Percentiles rank a stretch among this genome's conserved stretches.
These are phyloP conservation scores for Psylliodes chrysocephalus DNA, from an alignment of 2,888 invertebrate species.

Conservation along the genomic window DNA sequence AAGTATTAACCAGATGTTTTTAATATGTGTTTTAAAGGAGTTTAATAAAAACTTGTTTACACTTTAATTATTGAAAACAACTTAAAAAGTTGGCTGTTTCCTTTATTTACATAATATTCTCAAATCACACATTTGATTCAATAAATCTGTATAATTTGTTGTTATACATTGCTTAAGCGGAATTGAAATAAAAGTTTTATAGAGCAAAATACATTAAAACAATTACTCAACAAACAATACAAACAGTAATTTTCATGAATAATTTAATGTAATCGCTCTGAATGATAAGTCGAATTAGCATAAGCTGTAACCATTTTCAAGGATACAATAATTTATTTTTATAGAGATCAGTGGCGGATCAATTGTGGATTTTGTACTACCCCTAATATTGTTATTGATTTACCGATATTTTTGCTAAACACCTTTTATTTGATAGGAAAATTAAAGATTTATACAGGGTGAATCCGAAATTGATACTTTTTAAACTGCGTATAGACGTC, in stretches of 20 bases:
- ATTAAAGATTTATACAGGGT: too few relatives aligned
- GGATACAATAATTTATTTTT: slow-evolving; percentile 30
- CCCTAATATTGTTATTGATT: too few relatives aligned
- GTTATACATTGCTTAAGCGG: too few relatives aligned
- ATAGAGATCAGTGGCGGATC: slow-evolving; percentile 12
- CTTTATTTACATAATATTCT: not conserved
- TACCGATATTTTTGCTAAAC: too few relatives aligned
- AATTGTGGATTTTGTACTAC: not conserved
- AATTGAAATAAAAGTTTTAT: not conserved
- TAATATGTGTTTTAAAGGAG: slow-evolving; percentile 9
- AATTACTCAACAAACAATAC: slow-evolving; percentile 34
- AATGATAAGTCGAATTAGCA: slow-evolving; percentile 38
- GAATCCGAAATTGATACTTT: too few relatives aligned
- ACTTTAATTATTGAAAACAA: not conserved
- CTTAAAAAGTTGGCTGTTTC: not conserved
- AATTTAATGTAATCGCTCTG: slow-evolving; percentile 30
- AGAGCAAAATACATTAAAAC: slow-evolving; percentile 12
- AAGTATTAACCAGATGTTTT: slow-evolving; percentile 13
- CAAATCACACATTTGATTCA: too few relatives aligned
- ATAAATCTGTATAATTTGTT: too few relatives aligned
- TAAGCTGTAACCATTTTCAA: slow-evolving; percentile 40
- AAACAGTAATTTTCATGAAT: slow-evolving; percentile 43
- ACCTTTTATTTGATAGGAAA: too few relatives aligned
- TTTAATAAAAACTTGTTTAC: not conserved
- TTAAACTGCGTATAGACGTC: too few relatives aligned